phyloP scores from a whole-genome alignment of 1,140 invertebrate genomes.

The Trichonephila inaurata region DNA sequence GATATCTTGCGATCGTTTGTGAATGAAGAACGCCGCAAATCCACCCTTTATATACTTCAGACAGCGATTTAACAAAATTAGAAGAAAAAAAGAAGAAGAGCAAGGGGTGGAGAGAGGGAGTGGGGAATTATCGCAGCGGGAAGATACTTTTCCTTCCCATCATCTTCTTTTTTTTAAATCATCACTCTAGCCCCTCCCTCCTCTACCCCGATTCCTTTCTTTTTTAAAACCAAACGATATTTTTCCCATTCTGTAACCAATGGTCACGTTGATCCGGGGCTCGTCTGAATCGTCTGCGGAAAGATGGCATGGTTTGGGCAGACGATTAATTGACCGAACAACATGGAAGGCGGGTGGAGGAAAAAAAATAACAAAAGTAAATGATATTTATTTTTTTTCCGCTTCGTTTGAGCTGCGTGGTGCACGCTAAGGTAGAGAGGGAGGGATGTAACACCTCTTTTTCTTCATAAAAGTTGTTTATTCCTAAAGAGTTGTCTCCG shows the following conservation, averaged over 20 bases:
- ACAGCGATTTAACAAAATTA: neutral
- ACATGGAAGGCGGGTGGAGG: neutral
- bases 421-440: neutral
- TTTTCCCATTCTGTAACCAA: slow-evolving; percentile 23
- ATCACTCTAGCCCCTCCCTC: neutral
- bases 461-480: neutral
- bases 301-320: slow-evolving; percentile 38
- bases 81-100: neutral
- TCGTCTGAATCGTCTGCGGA: slow-evolving; percentile 43
- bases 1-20: neutral
- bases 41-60: slow-evolving; percentile 25
- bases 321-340: slow-evolving; percentile 50
- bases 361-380: slow-evolving; percentile 1
- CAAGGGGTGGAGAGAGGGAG: neutral
- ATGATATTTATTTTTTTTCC: slow-evolving; percentile 11
- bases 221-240: neutral
- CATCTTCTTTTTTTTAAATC: slow-evolving; percentile 7
- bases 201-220: neutral
- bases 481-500: slow-evolving; percentile 7
- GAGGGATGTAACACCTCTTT: neutral
- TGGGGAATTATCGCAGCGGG: neutral
- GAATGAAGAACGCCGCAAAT: neutral
- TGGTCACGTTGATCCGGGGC: slow-evolving; percentile 40
- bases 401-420: neutral
- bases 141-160: slow-evolving; percentile 43